phyloP scores from a whole-genome alignment of 2,113 vertebrate species.

The Phyllopteryx taeniolatus region DNA sequence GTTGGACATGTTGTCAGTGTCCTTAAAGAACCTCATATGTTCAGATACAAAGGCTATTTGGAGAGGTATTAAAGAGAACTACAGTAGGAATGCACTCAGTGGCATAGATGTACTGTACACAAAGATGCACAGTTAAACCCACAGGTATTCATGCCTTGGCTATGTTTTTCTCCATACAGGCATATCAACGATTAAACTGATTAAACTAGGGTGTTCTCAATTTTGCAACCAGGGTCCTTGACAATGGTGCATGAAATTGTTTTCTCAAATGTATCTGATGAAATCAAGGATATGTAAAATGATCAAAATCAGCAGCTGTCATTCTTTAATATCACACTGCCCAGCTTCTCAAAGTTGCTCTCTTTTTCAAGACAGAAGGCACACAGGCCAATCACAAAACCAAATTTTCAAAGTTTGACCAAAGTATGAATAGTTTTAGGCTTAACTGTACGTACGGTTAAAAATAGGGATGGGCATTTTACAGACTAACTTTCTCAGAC shows the following conservation, averaged over 20 bases:
- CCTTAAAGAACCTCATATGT: slow-evolving; percentile 41
- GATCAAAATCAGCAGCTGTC: neutral
- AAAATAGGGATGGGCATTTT: neutral
- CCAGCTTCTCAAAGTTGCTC: neutral
- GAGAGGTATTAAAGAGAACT: slow-evolving; percentile 22
- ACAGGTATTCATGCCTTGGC: neutral
- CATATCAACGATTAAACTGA: neutral
- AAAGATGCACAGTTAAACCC: neutral
- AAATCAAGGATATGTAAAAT: neutral
- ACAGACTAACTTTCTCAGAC: neutral
- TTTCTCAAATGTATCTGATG: too few species aligned
- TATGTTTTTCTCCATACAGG: neutral
- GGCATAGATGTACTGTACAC: slow-evolving; percentile 1
- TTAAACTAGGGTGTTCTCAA: neutral
- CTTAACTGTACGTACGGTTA: neutral
- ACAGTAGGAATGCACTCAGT: slow-evolving; percentile 12
- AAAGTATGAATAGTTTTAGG: neutral
- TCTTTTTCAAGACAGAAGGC: neutral
- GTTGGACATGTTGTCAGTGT: slow-evolving; percentile 36
- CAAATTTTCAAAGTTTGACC: neutral
- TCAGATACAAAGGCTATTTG: slow-evolving; percentile 17
- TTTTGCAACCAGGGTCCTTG: neutral
- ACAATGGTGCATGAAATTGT: neutral
- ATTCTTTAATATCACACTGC: neutral
- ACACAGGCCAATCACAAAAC: neutral